Percentiles rank a stretch among this genome's conserved stretches.
Conservation (phyloP, 2,888 invertebrate genomes). For the Elysia crispata region DNA sequence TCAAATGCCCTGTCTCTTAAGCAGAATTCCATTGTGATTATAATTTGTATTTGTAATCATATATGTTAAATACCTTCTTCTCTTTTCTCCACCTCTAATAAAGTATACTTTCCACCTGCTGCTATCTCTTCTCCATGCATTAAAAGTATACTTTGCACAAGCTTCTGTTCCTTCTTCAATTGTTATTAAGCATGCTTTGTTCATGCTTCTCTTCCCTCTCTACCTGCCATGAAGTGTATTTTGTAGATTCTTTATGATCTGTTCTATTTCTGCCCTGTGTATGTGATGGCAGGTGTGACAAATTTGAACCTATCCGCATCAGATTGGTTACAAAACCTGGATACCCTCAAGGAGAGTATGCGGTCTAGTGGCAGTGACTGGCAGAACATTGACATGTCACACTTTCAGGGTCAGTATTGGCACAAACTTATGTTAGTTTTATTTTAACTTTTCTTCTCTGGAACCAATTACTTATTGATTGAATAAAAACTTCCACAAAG, state of each 20-base stretch:
- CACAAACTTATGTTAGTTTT: not conserved
- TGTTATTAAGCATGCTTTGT: too few species aligned
- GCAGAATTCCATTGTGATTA: too few species aligned
- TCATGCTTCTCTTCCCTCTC: not conserved
- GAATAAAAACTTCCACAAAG: too few species aligned
- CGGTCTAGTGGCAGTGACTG: conserved; percentile 69
- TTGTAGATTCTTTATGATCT: not conserved
- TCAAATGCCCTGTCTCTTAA: too few species aligned
- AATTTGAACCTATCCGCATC: conserved; percentile 51
- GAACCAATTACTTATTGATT: too few species aligned
- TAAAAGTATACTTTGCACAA: too few species aligned
- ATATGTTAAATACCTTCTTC: too few species aligned
- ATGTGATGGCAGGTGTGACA: conserved; percentile 39
- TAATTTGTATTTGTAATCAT: too few species aligned
- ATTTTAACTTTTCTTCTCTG: not conserved
- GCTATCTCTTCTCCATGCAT: too few species aligned
- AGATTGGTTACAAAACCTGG: conserved; percentile 67
- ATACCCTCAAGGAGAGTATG: conserved; percentile 75
- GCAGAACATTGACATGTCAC: conserved; percentile 74
- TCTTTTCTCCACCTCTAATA: too few species aligned
- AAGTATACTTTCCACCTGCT: too few species aligned
- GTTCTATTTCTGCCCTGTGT: not conserved
- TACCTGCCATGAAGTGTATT: not conserved
- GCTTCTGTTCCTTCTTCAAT: too few species aligned
- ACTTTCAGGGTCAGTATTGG: conserved; percentile 72